A percentile compares a stretch with the other conserved stretches of the same genome.
phyloP scores from a whole-genome alignment of 2,888 invertebrate species.

The Chaitophorus viminalis region DNA sequence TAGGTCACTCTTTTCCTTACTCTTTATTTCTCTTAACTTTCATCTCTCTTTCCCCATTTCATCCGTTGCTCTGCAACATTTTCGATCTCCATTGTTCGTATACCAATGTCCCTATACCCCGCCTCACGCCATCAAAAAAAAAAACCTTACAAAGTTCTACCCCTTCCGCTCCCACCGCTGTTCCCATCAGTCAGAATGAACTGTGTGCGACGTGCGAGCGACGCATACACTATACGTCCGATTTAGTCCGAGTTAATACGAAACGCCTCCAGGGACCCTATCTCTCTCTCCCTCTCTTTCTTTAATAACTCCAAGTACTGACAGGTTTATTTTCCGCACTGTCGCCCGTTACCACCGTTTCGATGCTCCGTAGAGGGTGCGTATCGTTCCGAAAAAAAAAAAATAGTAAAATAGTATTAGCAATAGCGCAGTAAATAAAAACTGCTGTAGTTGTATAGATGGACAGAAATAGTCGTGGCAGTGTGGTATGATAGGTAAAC shows the following conservation, averaged over 20 bases:
- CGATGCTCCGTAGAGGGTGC: not conserved
- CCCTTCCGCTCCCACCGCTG: not conserved
- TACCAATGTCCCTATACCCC: not conserved
- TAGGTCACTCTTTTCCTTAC: constrained; percentile 37
- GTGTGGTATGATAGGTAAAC: not conserved
- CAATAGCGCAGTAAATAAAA: not conserved
- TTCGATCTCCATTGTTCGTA: not conserved
- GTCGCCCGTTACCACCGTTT: not conserved
- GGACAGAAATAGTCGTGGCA: not conserved
- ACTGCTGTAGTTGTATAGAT: not conserved
- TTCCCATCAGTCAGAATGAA: constrained; percentile 2
- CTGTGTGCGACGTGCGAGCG: not conserved
- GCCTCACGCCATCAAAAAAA: not conserved
- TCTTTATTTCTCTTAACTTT: constrained; percentile 56
- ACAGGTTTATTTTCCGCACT: constrained; percentile 59
- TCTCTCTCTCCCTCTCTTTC: not conserved
- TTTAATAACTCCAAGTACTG: constrained; percentile 33
- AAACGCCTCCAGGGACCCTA: not conserved
- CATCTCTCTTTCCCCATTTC: constrained; percentile 38
- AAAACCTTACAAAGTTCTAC: constrained; percentile 56
- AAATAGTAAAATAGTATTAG: not conserved
- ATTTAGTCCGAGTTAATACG: constrained; percentile 36
- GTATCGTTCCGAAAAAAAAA: not conserved
- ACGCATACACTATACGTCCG: not conserved
- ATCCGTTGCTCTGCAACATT: constrained; percentile 62